Base-by-base conservation (phyloP, 2,888 invertebrate species). In the Drosophila melanosoma region DNA sequence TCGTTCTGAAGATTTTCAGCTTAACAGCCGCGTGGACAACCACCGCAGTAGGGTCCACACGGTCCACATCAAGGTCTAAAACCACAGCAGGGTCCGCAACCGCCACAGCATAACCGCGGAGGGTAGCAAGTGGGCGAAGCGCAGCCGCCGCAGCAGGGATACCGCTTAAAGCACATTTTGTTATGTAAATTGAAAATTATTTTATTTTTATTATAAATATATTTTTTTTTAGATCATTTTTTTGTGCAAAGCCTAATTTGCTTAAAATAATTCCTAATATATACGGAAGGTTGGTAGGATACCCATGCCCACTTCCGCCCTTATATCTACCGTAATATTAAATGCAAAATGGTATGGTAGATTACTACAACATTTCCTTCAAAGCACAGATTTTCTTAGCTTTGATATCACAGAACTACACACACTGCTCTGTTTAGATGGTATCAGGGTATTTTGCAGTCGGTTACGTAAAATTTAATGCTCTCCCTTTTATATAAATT, bases 21-120 rank as follows among this genome's bases (percentile, higher is more conserved):
- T 45, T 49, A 65, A 33, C 65, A 65, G 35, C 35, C 51, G 4
- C 51, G 65, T 3, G 40, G 40, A 11, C 42, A 62, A 12, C 58
- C 23, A 23, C 45, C 23, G 4, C 45, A 4, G 15, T 15, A 26
- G 23, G 54, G 40, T 10, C 32, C 20, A 11, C 23, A 20, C 20
- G n/a, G 15, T 29, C 65, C 65, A 35, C 38, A 54, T 10, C 68
- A 68, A 3, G 68, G 29, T 12, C 67, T 68, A 8, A 67, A 17
- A 17, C 54, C 68, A n/a, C 23, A 57, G 69, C 68, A 68, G 8
- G 69, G 68, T 8, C 57, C 57, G 8, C 68, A 69, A 36, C 67
- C 67, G 7, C 36, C 54, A 17, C 54, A 67, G 12, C 45, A 67
- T 0, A 66, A 10, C 0, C n/a, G 23, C 15, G 67, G 66, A 0